Percentiles rank a stretch among this genome's conserved stretches.
Conservation (phyloP, 2,797 vertebrate genomes). For the Enteromius radiatus region DNA sequence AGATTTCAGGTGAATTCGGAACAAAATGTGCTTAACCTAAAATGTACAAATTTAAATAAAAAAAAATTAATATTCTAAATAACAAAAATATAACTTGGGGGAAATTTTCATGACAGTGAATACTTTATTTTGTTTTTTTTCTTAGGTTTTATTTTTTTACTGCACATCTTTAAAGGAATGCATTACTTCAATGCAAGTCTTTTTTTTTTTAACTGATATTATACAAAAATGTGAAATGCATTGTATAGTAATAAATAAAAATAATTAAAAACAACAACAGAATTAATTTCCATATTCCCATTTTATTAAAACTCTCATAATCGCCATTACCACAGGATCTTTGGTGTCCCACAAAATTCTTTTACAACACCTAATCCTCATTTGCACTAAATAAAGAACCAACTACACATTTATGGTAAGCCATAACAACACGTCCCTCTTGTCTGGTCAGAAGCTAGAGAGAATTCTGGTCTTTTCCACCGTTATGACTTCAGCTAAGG, state of each 20-base stretch:
- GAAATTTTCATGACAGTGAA: not conserved
- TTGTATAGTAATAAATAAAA: not conserved
- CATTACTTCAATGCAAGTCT: not conserved
- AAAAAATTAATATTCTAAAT: not conserved
- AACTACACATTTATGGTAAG: conserved; percentile 60
- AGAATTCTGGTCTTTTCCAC: conserved; percentile 40
- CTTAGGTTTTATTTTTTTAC: not conserved
- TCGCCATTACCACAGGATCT: conserved; percentile 65
- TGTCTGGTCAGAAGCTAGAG: conserved; percentile 23
- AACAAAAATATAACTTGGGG: not conserved
- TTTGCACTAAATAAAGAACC: conserved; percentile 62
- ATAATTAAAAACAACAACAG: conserved; percentile 7
- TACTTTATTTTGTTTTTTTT: not conserved
- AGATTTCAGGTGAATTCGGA: not conserved
- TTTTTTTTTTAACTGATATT: not conserved
- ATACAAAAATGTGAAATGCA: not conserved
- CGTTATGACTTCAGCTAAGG: conserved; percentile 46
- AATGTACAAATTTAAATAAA: too few relatives aligned
- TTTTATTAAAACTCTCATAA: conserved; percentile 63
- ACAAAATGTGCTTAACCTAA: not conserved
- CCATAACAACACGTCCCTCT: conserved; percentile 46
- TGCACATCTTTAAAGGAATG: not conserved
- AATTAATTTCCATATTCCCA: conserved; percentile 51
- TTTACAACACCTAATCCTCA: conserved; percentile 65
- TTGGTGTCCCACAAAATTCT: conserved; percentile 68